A percentile compares a stretch with the other conserved stretches of the same genome.
Conservation (phyloP, 2,888 invertebrate genomes). For the Phymatocera aterrima region DNA sequence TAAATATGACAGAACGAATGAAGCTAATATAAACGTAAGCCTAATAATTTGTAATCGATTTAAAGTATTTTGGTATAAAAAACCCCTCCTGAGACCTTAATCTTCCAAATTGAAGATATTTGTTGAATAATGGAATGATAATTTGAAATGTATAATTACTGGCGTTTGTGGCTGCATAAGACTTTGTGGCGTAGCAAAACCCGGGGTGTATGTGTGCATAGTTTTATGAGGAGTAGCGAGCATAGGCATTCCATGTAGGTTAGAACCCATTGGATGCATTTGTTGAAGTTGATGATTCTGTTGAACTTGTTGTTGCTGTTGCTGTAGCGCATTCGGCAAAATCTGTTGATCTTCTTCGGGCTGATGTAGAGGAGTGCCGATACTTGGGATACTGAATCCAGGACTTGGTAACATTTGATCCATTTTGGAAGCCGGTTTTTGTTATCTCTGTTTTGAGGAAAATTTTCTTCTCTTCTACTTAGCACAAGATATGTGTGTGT, state of each 20-base stretch:
- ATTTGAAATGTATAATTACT: constrained; percentile 75
- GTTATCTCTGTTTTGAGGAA: neutral
- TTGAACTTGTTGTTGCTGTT: constrained; percentile 78
- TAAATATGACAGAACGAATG: too few relatives aligned
- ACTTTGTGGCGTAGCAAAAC: constrained; percentile 88
- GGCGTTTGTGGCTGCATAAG: constrained; percentile 95
- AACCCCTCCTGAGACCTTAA: too few relatives aligned
- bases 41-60: too few relatives aligned
- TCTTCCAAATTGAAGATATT: too few relatives aligned
- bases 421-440: constrained; percentile 77
- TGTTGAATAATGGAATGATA: too few relatives aligned
- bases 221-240: constrained; percentile 84
- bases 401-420: constrained; percentile 95
- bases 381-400: constrained; percentile 91
- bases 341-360: constrained; percentile 95
- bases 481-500: too few relatives aligned
- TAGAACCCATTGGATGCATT: constrained; percentile 78
- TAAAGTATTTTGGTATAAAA: too few relatives aligned
- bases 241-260: constrained; percentile 79
- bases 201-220: constrained; percentile 85
- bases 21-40: too few relatives aligned
- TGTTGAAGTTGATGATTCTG: constrained; percentile 76
- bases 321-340: constrained; percentile 88
- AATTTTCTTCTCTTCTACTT: neutral
- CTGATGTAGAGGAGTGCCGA: constrained; percentile 93